A percentile compares a stretch with the other conserved stretches of the same genome.
phyloP scores from a whole-genome alignment of 2,797 vertebrate species.

The Coranthus polyacanthus region DNA sequence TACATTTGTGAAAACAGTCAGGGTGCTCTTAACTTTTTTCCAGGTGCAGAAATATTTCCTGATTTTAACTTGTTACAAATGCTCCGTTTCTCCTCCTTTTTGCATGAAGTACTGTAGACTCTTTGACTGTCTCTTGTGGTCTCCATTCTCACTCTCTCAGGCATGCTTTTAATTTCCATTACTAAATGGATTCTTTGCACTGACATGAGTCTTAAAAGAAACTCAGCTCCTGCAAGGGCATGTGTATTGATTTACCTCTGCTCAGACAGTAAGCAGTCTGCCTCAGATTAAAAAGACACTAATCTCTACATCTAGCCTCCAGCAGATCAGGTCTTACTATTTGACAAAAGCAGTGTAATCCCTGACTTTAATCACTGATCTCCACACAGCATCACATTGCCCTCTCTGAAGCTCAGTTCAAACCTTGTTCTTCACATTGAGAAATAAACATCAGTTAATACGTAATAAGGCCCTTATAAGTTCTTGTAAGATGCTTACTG shows the following conservation, averaged over 20 bases:
- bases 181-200: slow-evolving; percentile 24
- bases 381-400: slow-evolving; percentile 4
- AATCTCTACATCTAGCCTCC: slow-evolving; percentile 43
- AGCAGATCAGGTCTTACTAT: slow-evolving; percentile 8
- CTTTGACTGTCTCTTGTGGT: slow-evolving; percentile 26
- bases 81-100: not conserved
- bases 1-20: not conserved
- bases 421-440: not conserved
- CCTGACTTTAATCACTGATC: slow-evolving; percentile 13
- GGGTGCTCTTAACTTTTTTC: not conserved
- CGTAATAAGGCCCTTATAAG: no score
- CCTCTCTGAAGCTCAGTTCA: slow-evolving; percentile 54
- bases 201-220: slow-evolving; percentile 41
- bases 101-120: slow-evolving; percentile 47
- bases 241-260: slow-evolving; percentile 41
- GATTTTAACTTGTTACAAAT: not conserved
- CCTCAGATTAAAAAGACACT: slow-evolving; percentile 41
- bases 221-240: slow-evolving; percentile 54
- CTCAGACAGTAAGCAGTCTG: slow-evolving; percentile 18
- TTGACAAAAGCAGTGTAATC: slow-evolving; percentile 24
- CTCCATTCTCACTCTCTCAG: slow-evolving; percentile 26
- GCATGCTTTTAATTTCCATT: slow-evolving; percentile 53
- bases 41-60: not conserved
- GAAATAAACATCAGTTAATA: no score
- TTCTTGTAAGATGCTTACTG: no score